Evolutionary conservation across 2,113 vertebrate species (phyloP).

Genomic region (Phocoena sinus): DNA sequence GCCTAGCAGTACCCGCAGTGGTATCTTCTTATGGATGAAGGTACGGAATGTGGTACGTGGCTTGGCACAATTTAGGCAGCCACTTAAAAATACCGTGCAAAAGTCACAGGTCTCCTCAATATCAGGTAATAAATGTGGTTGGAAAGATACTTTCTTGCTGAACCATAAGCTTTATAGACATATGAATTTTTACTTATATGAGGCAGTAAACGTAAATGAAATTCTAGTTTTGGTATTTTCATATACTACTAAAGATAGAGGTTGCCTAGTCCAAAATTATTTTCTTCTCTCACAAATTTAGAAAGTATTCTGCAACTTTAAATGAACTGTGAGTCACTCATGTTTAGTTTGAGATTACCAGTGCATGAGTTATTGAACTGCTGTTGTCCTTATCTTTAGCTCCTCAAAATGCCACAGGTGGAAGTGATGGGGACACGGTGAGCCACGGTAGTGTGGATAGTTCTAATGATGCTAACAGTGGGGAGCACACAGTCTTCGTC

Average conservation of each 20-base stretch:
- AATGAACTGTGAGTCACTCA: conserved; percentile 52
- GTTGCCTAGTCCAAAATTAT: background rate
- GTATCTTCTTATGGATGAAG: conserved; percentile 96
- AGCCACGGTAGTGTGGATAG: conserved; percentile 92
- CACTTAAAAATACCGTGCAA: conserved; percentile 77
- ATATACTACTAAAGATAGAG: background rate
- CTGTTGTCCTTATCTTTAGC: conserved; percentile 79
- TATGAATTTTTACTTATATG: conserved; percentile 25
- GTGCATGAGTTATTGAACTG: conserved; percentile 70
- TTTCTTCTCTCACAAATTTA: background rate
- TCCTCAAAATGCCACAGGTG: conserved; percentile 76
- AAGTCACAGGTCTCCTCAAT: conserved; percentile 70
- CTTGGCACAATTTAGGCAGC: conserved; percentile 91
- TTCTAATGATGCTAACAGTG: conserved; percentile 87
- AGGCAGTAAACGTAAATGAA: background rate
- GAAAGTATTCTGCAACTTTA: conserved; percentile 41
- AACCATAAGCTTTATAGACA: conserved; percentile 39
- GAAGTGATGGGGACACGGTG: conserved; percentile 87
- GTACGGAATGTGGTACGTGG: conserved; percentile 91
- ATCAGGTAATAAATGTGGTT: conserved; percentile 82
- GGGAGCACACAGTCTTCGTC: conserved; percentile 86
- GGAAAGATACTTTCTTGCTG: conserved; percentile 38
- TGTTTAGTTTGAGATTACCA: conserved; percentile 56
- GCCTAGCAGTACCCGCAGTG: conserved; percentile 95
- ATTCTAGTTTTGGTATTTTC: conserved; percentile 24